Evolutionary conservation across 1,140 invertebrate species (phyloP), one percentile per base, ranked within the genome.

Genomic region (Chionoecetes opilio): DNA sequence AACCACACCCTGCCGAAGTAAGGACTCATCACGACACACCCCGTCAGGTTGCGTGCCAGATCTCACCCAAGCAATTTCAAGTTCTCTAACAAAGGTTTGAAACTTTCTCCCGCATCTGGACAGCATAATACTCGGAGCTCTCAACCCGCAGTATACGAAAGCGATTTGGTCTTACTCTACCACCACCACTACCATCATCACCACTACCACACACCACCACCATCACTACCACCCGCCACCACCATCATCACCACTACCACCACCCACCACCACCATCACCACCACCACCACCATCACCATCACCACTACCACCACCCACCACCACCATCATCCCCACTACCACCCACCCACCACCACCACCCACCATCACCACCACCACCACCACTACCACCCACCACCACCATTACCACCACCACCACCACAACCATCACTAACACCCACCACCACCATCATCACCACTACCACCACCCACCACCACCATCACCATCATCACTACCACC

Each of bases 11-110:
- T 21, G 9, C 53, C 63, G 5, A 17, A 26, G n/a, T 75, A 2
- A n/a, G 8, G 0, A n/a, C 63, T 26, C 63, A 75, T 75, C 63
- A 75, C n/a, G 63, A 75, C 63, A 75, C 21, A 5, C 63, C 21
- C 63, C 63, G 63, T n/a, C 63, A 75, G 63, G 6, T 6, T 26
- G 21, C 21, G 21, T 75, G 63, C 63, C 63, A 75, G 63, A 75
- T 75, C 63, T 75, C 63, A 75, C 63, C 63, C 63, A 75, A 75
- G 63, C 63, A 75, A 75, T 75, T 75, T 75, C 63, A 75, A 75
- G 63, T 75, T 75, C 63, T 75, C 8, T 26, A 75, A 75, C 63
- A 75, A 17, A 75, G 63, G 26, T 26, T n/a, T 75, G 63, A n/a
- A 75, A 75, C 63, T 75, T 75, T 75, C 63, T 75, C 63, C 26